Evolutionary conservation across 2,113 vertebrate species (phyloP), one percentile per base, ranked within the genome.

Genomic region (Scytalopus superciliaris): DNA sequence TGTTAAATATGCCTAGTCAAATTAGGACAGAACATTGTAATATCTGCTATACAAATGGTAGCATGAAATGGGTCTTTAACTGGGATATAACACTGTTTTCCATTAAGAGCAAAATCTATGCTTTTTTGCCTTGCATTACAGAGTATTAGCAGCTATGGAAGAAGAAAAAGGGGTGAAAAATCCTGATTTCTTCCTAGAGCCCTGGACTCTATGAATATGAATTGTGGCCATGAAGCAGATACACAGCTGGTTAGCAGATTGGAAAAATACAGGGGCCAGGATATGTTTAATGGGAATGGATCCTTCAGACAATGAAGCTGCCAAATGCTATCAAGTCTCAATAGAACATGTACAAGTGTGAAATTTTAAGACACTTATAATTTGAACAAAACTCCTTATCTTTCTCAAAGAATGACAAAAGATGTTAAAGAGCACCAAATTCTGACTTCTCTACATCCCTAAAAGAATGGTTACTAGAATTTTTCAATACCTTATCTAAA

Each of bases 331-430:
- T 15, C 40, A 79, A 82, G 72, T 52, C 33, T 93, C n/a, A 59
- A 4, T 3, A 64, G 33, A 10, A 23, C 60, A 53, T 4, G 4
- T 40, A n/a, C 6, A 35, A 16, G 76, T 1, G 10, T 37, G 49
- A 73, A 53, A 85, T 35, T 56, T 73, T 85, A 15, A 63, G 47
- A 84, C 35, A 10, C 18, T 60, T 60, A 35, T 8, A 24, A 31
- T 62, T 77, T 35, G 63, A 73, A 68, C 3, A 56, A 56, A 91
- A 45, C 22, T 66, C 16, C 47, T 10, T 30, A 52, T 11, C 19
- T 85, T 95, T 91, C 67, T 52, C 45, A 82, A 12, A 56, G 31
- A 84, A 77, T 45, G 12, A 77, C n/a, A 83, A 47, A 64, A 40
- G 4, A 23, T 28, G 25, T 25, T 77, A 66, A 31, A 4, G 5